Evolutionary conservation across 2,113 vertebrate species (phyloP), one percentile per base, ranked within the genome.

Genomic region (Phrynosoma blainvillii): DNA sequence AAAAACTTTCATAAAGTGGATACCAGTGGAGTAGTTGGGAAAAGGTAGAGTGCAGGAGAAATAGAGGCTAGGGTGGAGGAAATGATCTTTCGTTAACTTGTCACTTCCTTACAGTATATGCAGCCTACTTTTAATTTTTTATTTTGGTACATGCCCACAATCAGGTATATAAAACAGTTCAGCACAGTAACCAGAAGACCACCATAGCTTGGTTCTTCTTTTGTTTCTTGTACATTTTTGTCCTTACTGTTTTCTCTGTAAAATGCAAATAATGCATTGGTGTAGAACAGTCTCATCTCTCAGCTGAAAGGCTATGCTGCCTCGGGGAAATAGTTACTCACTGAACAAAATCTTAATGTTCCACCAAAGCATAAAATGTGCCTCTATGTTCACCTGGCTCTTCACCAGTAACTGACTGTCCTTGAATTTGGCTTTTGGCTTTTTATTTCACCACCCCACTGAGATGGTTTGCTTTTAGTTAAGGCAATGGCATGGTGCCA

Each of bases 281-380:
- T 62, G 54, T 30, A 70, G 18, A 86, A 75, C 54, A 54, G 40
- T n/a, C 27, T 73, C 36, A 82, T 87, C 59, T 76, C 23, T 54
- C 30, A 18, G 13, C 73, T 27, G 42, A 68, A 77, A 77, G 42
- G 40, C n/a, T 16, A 5, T 59, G 47, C 71, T 54, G 66, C 36
- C 73, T 76, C 32, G 32, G 71, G 32, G 21, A 76, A 66, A 82
- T 52, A 25, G 12, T 32, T 82, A 20, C 62, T n/a, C 42, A 30
- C 56, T 27, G 36, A 74, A 76, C 13, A 82, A 87, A 87, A 76
- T 65, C 13, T 74, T 47, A 52, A 87, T 10, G 12, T 87, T 75
- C 70, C 11, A 82, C 86, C 54, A 75, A 87, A 21, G 70, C 79
- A 87, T 65, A 42, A 73, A 87, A 74, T 42, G 54, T 81, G 68